phyloP scores from a whole-genome alignment of 1,140 invertebrate species.

The Cryptotermes secundus region DNA sequence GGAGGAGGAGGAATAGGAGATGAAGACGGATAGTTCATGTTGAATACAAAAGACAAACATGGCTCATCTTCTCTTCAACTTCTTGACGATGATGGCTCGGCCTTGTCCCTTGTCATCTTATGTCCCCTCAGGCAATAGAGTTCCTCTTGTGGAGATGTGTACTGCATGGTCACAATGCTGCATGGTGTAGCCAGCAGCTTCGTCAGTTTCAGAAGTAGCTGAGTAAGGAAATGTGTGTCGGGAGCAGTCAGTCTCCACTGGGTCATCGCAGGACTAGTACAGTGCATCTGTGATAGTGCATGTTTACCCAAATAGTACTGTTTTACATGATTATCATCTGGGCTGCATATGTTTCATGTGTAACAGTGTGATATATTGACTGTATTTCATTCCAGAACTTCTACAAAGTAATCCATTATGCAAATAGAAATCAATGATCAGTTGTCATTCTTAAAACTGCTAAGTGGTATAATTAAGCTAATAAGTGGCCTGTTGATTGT shows the following conservation, averaged over 20 bases:
- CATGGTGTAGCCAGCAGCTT: neutral
- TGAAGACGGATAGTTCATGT: constrained; percentile 20
- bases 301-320: too few species aligned
- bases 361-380: neutral
- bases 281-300: neutral
- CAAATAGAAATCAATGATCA: neutral
- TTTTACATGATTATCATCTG: too few species aligned
- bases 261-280: neutral
- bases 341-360: neutral
- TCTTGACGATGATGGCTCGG: constrained; percentile 17
- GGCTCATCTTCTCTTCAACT: constrained; percentile 18
- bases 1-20: too few species aligned
- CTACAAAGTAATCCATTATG: neutral
- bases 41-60: constrained; percentile 30
- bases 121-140: constrained; percentile 24
- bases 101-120: constrained; percentile 26
- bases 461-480: neutral
- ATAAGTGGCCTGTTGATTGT: neutral
- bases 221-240: neutral
- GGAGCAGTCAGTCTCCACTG: neutral
- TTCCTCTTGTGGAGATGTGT: constrained; percentile 18
- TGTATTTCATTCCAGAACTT: neutral
- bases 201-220: neutral
- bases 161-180: constrained; percentile 11
- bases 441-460: too few species aligned